These are phyloP conservation scores for Penaeus japonicus DNA, from an alignment of 1,140 invertebrate genomes.

Conservation along the genomic window DNA sequence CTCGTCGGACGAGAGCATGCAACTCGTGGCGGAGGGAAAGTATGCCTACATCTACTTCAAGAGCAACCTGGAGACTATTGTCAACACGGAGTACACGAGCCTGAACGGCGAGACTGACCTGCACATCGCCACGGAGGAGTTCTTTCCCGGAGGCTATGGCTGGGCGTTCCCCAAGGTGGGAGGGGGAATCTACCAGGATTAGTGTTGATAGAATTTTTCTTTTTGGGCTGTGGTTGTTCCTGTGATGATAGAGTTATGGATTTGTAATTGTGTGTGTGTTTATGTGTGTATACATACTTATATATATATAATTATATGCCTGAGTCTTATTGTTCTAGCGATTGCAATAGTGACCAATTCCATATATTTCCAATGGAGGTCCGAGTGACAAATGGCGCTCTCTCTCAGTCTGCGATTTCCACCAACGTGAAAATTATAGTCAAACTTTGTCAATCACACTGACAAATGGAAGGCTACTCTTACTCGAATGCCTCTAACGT, in stretches of 20 bases:
- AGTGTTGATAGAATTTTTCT: neutral
- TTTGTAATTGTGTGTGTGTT: slow-evolving; percentile 1
- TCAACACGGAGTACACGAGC: slow-evolving; percentile 43
- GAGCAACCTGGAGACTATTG: slow-evolving; percentile 52
- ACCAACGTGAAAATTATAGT: too few species aligned
- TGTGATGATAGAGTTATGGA: neutral
- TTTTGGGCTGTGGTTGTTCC: neutral
- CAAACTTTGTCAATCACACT: too few species aligned
- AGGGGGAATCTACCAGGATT: neutral
- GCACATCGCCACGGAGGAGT: slow-evolving; percentile 47
- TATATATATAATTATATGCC: slow-evolving; percentile 6
- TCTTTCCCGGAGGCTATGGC: slow-evolving; percentile 57
- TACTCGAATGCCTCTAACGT: too few species aligned
- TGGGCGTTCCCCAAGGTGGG: slow-evolving; percentile 56
- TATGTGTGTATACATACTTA: neutral
- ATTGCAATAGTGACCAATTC: too few species aligned
- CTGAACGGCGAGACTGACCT: slow-evolving; percentile 37
- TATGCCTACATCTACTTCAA: slow-evolving; percentile 58
- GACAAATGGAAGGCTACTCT: too few species aligned
- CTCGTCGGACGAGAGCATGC: slow-evolving; percentile 49
- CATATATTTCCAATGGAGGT: too few species aligned
- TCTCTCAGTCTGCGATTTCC: too few species aligned
- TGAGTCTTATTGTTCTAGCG: too few species aligned
- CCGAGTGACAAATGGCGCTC: too few species aligned
- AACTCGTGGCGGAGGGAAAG: slow-evolving; percentile 33